Conservation (phyloP, 2,797 vertebrate species). For the Toxotes lorentzi region DNA sequence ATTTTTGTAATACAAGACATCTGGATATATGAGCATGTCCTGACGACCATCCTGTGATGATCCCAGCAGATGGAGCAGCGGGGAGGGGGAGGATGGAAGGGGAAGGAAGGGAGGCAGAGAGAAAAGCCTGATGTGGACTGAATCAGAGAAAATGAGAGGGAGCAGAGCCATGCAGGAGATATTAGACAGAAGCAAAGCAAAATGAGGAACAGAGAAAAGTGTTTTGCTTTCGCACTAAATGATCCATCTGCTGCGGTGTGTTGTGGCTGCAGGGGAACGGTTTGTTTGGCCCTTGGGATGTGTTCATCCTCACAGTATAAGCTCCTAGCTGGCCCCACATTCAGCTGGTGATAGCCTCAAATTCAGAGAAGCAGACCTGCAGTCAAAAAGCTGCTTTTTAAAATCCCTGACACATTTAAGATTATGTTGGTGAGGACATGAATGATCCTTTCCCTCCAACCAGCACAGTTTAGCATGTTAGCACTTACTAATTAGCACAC, state of each 20-base stretch:
- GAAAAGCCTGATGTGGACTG: slow-evolving; percentile 31
- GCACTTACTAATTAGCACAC: too few species aligned
- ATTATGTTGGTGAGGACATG: slow-evolving; percentile 24
- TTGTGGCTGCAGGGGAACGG: slow-evolving; percentile 53
- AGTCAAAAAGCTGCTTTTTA: slow-evolving; percentile 27
- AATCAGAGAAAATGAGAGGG: slow-evolving; percentile 42
- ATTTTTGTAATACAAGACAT: slow-evolving; percentile 69
- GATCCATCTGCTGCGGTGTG: slow-evolving; percentile 56
- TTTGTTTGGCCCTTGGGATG: slow-evolving; percentile 58
- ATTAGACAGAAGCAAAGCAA: slow-evolving; percentile 33
- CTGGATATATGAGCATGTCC: slow-evolving; percentile 60
- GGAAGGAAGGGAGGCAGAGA: slow-evolving; percentile 11
- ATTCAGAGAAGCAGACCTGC: slow-evolving; percentile 33
- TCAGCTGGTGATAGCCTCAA: slow-evolving; percentile 36
- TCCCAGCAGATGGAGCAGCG: slow-evolving; percentile 57
- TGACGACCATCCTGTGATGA: slow-evolving; percentile 58
- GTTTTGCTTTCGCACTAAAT: slow-evolving; percentile 53
- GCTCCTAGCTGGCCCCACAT: slow-evolving; percentile 51
- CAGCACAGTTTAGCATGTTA: too few species aligned
- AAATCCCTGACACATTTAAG: slow-evolving; percentile 22
- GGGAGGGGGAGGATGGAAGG: slow-evolving; percentile 31
- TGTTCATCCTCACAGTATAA: slow-evolving; percentile 51
- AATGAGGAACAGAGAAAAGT: slow-evolving; percentile 39
- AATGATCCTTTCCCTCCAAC: neutral
- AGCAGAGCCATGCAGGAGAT: slow-evolving; percentile 33